Evolutionary conservation across 2,797 vertebrate genomes (phyloP).

Genomic region (Tarsius wallacei): DNA sequence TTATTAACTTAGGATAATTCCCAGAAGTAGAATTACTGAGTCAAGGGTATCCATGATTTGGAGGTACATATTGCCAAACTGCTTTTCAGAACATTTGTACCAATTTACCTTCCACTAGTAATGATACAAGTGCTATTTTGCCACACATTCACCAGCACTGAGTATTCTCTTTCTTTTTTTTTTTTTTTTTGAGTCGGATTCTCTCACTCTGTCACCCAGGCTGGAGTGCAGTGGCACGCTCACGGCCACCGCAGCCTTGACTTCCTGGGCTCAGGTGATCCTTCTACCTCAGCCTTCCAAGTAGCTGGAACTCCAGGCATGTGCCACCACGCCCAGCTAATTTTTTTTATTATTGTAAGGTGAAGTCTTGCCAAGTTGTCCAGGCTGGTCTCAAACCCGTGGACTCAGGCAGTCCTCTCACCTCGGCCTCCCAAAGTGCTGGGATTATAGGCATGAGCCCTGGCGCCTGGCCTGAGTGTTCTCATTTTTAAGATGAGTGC

Average conservation of each 20-base stretch:
- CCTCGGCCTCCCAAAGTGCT: background rate
- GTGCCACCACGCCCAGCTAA: background rate
- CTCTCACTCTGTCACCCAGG: background rate
- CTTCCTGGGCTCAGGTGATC: background rate
- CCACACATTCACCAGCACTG: rapidly evolving
- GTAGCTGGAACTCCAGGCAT: background rate
- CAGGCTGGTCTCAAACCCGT: background rate
- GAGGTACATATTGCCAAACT: background rate
- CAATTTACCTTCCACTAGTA: rapidly evolving
- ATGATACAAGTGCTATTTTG: rapidly evolving
- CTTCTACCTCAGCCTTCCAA: background rate
- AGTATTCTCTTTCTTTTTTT: background rate
- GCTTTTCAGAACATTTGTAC: background rate
- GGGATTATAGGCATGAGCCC: background rate
- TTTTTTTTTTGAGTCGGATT: background rate
- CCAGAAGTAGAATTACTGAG: background rate
- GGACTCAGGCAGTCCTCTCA: background rate
- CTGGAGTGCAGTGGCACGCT: background rate
- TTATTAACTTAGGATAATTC: background rate
- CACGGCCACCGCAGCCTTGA: background rate
- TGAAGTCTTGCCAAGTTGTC: background rate
- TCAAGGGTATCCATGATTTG: background rate
- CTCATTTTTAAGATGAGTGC: background rate
- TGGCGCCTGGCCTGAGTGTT: rapidly evolving
- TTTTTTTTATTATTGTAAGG: background rate